Evolutionary conservation across 2,888 invertebrate species (phyloP), one percentile per base, ranked within the genome.

Genomic region (Clistopyga incitator): DNA sequence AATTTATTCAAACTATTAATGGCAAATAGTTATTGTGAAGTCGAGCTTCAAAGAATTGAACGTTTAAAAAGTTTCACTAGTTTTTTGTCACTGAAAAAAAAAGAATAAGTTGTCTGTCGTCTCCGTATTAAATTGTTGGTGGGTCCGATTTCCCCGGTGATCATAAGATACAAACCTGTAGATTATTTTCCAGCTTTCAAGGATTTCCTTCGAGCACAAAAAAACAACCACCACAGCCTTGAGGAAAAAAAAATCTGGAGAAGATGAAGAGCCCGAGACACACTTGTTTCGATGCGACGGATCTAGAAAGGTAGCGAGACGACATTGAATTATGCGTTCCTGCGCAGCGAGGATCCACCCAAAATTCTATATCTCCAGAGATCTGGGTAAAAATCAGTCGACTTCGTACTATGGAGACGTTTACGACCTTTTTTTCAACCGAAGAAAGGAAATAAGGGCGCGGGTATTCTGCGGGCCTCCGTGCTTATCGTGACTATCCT

Each of bases 261-360:
- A 25, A 68, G 50, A 52, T 15, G 50, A 15, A 75, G 59, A 64
- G 6, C 18, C 47, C 25, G 23, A 72, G 38, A 54, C 18, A 23
- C 83, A 80, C 83, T 80, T 80, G 79, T 67, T 50, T 18, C 72
- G 61, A 77, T 77, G 83, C 83, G 34, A 76, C 50, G 59, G 76
- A 72, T 50, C 71, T 50, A 45, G 74, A 34, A 29, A 52, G 20
- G 50, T 18, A 13, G 59, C 13, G 50, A 61, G 54, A 50, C 61
- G 50, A 34, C 76, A 42, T 65, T 82, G 76, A 82, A 72, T 74
- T 80, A 80, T 83, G 76, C 42, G 54, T 20, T 15, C 20, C 56
- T 20, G 25, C 75, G 52, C 52, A 61, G 79, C 52, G 50, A 77
- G 80, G 23, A 83, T 74, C 67, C 18, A 42, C 20, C 52, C 52